phyloP scores from a whole-genome alignment of 2,888 invertebrate species.

The Caenorhabditis sulstoni region DNA sequence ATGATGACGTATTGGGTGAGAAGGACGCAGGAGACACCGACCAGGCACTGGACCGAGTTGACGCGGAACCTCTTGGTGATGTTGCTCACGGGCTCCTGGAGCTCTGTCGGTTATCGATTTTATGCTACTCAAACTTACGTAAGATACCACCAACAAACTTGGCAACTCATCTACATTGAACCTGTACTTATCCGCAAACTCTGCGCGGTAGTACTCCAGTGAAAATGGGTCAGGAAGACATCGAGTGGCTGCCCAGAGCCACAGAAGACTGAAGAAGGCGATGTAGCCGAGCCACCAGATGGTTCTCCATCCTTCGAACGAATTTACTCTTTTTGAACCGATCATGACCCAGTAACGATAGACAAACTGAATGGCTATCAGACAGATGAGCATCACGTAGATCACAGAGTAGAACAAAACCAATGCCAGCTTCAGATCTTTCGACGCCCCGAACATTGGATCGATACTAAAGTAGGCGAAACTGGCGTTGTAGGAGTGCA shows the following conservation, averaged over 20 bases:
- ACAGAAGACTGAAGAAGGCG: neutral
- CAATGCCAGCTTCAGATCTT: neutral
- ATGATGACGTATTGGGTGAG: constrained; percentile 18
- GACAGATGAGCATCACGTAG: neutral
- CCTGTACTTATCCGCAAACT: too few relatives aligned
- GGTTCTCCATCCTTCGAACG: neutral
- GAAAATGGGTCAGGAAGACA: neutral
- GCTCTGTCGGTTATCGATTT: too few relatives aligned
- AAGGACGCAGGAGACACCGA: neutral
- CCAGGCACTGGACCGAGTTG: neutral
- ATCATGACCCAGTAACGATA: constrained; percentile 12
- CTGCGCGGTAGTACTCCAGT: neutral
- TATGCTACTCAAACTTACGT: neutral
- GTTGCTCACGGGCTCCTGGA: too few relatives aligned
- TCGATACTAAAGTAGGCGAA: neutral
- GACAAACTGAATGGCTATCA: constrained; percentile 24
- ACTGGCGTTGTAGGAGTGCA: constrained; percentile 15
- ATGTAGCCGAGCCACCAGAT: constrained; percentile 3
- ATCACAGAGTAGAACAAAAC: neutral
- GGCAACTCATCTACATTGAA: too few relatives aligned
- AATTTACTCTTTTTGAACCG: neutral
- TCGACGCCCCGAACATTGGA: neutral
- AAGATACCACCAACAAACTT: too few relatives aligned
- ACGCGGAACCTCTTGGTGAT: too few relatives aligned
- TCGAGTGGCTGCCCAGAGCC: neutral